Evolutionary conservation across 2,797 vertebrate species (phyloP), one percentile per base, ranked within the genome.

Genomic region (Melopsittacus undulatus): DNA sequence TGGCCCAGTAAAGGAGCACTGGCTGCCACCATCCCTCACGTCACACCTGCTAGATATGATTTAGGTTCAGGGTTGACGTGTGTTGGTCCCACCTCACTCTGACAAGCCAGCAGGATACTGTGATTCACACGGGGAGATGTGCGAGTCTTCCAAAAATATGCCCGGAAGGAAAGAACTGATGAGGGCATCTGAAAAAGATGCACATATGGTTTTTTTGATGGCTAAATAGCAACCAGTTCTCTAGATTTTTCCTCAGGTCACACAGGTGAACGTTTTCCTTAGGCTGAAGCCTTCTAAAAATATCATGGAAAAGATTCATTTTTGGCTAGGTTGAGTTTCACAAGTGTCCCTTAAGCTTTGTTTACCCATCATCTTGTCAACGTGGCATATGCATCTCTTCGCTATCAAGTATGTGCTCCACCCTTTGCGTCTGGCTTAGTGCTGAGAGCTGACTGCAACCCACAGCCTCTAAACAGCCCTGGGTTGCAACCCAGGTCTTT

Each of bases 311-410:
- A 85, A 66, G 67, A 80, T 40, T 81, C 40, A 23, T 38, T 87
- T 90, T 82, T 88, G 82, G 64, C 87, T 94, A 38, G 20, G 69
- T 68, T 74, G 84, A 74, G 85, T 84, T 85, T 83, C 89, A 87
- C 89, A 82, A 95, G 83, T 48, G 72, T 91, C 88, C 92, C 83
- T 82, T 59, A 57, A 87, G 74, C 84, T 87, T 64, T 83, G 86
- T 92, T 93, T 78, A 89, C 51, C 91, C 94, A 5, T 90, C 95
- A 96, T 97, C 92, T 94, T 92, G 95, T 95, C 90, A 95, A 96
- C 83, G 95, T 97, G 97, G 96, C 95, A 82, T 57, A 27, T 72
- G 76, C 69, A 42, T n/a, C 62, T 70, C 90, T 86, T 90, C 5
- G 12, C 91, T 92, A 93, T 96, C 89, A 87, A 57, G 68, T 66